Conservation (phyloP, 2,888 invertebrate genomes). For the Epinotia brunnichana region DNA sequence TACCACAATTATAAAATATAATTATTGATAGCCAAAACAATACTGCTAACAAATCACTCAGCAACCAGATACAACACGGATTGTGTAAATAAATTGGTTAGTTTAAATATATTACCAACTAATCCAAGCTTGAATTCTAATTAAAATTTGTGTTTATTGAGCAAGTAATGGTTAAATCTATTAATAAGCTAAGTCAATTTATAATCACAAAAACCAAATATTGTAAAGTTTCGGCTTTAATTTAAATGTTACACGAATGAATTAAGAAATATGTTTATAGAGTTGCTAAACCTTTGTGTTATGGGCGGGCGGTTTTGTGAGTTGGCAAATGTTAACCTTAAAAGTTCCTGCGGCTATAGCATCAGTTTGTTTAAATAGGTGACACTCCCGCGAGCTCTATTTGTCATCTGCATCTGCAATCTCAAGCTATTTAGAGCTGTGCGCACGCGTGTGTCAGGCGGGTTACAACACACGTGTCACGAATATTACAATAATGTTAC, state of each 20-base stretch:
- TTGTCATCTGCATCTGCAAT: slow-evolving; percentile 58
- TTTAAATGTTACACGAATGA: slow-evolving; percentile 12
- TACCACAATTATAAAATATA: background rate
- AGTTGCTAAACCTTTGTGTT: slow-evolving; percentile 11
- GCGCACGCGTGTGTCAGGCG: slow-evolving; percentile 24
- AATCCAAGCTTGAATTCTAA: slow-evolving; percentile 20
- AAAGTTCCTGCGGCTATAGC: slow-evolving; percentile 47
- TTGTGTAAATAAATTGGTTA: slow-evolving; percentile 17
- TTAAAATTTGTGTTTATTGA: slow-evolving; percentile 24
- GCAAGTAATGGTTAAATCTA: slow-evolving; percentile 13
- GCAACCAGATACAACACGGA: slow-evolving; percentile 3
- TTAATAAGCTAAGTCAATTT: slow-evolving; percentile 8
- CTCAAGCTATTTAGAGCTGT: slow-evolving; percentile 56
- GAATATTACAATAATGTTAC: slow-evolving; percentile 24
- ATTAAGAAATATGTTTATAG: slow-evolving; percentile 24
- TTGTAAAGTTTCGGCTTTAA: background rate
- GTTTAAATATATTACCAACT: slow-evolving; percentile 12
- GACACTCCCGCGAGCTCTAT: slow-evolving; percentile 51
- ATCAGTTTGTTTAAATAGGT: slow-evolving; percentile 48
- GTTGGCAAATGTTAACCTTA: slow-evolving; percentile 26
- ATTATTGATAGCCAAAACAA: slow-evolving; percentile 1
- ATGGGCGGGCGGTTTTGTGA: slow-evolving; percentile 2
- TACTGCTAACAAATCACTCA: slow-evolving; percentile 6
- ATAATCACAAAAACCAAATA: slow-evolving; percentile 19
- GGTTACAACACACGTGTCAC: slow-evolving; percentile 14